Conservation (phyloP, 2,888 invertebrate genomes). For the Watsonalla binaria region DNA sequence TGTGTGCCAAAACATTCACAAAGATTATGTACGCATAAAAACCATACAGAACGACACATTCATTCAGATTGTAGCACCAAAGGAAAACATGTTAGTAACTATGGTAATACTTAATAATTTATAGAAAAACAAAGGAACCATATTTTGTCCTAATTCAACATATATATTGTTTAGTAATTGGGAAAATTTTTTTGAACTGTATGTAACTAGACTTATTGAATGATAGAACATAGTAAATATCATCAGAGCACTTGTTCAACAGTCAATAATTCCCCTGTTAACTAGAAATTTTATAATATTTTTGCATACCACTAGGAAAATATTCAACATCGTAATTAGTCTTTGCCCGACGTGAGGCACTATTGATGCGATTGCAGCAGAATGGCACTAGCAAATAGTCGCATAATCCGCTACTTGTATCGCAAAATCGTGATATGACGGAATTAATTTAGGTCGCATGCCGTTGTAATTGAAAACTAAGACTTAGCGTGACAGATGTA, state of each 20-base stretch:
- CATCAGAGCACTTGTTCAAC: too few species aligned
- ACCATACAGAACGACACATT: constrained; percentile 2
- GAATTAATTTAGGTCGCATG: constrained; percentile 68
- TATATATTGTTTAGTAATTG: too few species aligned
- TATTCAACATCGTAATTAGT: constrained; percentile 14
- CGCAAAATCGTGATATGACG: constrained; percentile 61
- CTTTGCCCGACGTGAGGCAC: constrained; percentile 41
- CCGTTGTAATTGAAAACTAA: constrained; percentile 63
- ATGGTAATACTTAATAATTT: too few species aligned
- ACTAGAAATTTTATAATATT: not conserved
- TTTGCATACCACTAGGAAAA: not conserved
- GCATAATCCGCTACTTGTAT: constrained; percentile 67
- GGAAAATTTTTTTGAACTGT: too few species aligned
- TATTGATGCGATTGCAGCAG: constrained; percentile 56
- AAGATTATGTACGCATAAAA: constrained; percentile 25
- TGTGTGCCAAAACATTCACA: constrained; percentile 39
- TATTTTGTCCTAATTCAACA: too few species aligned
- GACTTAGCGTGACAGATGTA: constrained; percentile 54
- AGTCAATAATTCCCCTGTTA: too few species aligned
- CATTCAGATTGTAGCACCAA: too few species aligned
- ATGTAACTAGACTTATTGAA: too few species aligned
- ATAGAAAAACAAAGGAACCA: too few species aligned
- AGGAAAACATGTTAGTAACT: too few species aligned
- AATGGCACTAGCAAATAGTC: constrained; percentile 61
- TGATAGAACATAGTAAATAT: too few species aligned